A percentile compares a stretch with the other conserved stretches of the same genome.
These are phyloP conservation scores for Carposina sasakii DNA, from an alignment of 1,140 invertebrate species.

Conservation along the genomic window DNA sequence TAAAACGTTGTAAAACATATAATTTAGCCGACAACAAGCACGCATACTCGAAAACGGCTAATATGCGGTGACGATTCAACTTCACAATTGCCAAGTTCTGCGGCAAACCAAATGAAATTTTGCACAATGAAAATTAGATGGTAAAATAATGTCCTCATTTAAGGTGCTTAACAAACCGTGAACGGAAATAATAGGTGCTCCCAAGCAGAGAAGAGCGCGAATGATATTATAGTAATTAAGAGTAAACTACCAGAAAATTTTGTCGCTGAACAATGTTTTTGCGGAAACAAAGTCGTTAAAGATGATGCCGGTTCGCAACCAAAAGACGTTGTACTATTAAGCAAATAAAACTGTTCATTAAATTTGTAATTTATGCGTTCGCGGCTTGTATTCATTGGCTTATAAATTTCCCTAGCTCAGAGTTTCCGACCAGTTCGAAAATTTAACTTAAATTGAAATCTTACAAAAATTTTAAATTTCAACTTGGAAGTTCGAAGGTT, in stretches of 20 bases:
- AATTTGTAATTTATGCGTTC: conserved; percentile 37
- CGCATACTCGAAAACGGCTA: conserved; percentile 10
- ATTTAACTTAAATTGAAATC: conserved; percentile 13
- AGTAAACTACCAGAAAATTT: conserved; percentile 57
- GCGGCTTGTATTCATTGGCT: conserved; percentile 30
- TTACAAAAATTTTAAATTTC: too few species aligned
- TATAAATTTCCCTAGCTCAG: conserved; percentile 33
- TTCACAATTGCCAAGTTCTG: conserved; percentile 18
- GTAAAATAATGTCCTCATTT: conserved; percentile 50
- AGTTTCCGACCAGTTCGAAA: conserved; percentile 19
- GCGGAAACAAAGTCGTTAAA: conserved; percentile 30
- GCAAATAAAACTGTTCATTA: conserved; percentile 41
- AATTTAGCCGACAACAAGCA: conserved; percentile 17
- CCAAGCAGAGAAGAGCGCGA: conserved; percentile 31
- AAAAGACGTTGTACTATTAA: conserved; percentile 20
- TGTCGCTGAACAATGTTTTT: conserved; percentile 39
- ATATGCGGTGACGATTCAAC: conserved; percentile 11
- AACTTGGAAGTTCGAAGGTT: too few species aligned
- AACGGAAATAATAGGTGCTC: conserved; percentile 51
- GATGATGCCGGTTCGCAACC: conserved; percentile 9
- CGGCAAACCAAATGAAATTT: conserved; percentile 40
- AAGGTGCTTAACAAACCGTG: conserved; percentile 53
- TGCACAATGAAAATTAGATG: conserved; percentile 48
- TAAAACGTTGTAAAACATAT: conserved; percentile 30
- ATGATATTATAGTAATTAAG: conserved; percentile 58